Base-by-base conservation (phyloP, 1,140 invertebrate genomes). In the Luehdorfia chinensis region DNA sequence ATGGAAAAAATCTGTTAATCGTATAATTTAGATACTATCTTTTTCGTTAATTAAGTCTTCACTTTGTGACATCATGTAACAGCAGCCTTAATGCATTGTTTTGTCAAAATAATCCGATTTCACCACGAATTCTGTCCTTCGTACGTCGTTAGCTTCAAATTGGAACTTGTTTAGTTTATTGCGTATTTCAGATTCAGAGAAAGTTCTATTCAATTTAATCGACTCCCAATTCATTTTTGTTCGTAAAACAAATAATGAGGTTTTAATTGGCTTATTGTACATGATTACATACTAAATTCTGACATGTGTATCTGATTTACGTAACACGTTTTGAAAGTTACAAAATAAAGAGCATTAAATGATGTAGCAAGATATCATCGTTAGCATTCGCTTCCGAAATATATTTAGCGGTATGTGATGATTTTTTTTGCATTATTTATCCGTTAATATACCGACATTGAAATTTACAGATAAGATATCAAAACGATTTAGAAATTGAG, bases 261-360 rank as follows among this genome's bases (percentile, higher is more conserved):
- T 49, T 57, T 50, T 59, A 66, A 66, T 63, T 59, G 59, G 49
- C 15, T 45, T 32, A 59, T 59, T 66, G 41, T n/a, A 52, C 47
- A 47, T 15, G 47, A 59, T 49, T 49, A 8, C 37, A 44, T 11
- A 33, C 49, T 39, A 48, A 57, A 21, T 23, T 54, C 13, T 48
- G 32, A 52, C 37, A 31, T 39, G 14, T 18, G 6, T 11, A 23
- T 12, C 9, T 12, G 21, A 18, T 7, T 43, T 43, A 15, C 39
- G 14, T 43, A 28, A 28, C 8, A 23, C 32, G 6, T 19, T 25
- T 47, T 34, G 5, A 47, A 47, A 47, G 45, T 33, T 23, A 46
- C 30, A 7, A 8, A 32, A 34, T 15, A 5, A 13, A 31, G 9
- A 5, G 12, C 9, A 31, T 31, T 31, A 31, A 28, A 28, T 28